Evolutionary conservation across 2,113 vertebrate genomes (phyloP).

Genomic region (Ibidorhyncha struthersii): DNA sequence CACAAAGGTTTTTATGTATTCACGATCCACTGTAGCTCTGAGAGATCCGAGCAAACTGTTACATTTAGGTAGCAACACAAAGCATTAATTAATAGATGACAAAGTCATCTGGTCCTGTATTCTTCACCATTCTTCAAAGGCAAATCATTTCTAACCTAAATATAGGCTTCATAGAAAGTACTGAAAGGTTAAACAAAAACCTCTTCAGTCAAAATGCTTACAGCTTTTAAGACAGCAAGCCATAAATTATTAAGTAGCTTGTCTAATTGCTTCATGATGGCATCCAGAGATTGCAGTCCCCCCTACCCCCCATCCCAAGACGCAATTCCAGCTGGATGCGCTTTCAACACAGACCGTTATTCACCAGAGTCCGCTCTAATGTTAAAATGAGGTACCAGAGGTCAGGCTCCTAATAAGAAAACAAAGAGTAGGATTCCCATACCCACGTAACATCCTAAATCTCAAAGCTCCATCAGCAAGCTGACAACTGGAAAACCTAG

Average conservation of each 20-base stretch:
- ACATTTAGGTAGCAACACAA: neutral
- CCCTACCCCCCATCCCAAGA: neutral
- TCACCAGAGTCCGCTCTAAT: neutral
- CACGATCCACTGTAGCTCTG: neutral
- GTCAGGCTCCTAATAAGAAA: conserved; percentile 48
- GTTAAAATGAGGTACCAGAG: conserved; percentile 49
- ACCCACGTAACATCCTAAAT: conserved; percentile 33
- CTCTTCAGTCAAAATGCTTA: neutral
- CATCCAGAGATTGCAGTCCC: conserved; percentile 5
- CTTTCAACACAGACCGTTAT: conserved; percentile 49
- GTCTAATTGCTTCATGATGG: conserved; percentile 62
- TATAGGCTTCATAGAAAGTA: neutral
- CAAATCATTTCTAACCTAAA: neutral
- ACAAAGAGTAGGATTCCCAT: conserved; percentile 48
- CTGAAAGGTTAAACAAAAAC: conserved; percentile 42
- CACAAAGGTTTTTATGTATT: neutral
- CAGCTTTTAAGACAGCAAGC: neutral
- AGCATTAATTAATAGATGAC: conserved; percentile 22
- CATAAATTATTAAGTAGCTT: conserved; percentile 64
- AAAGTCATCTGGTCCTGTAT: conserved; percentile 9
- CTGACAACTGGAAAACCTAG: conserved; percentile 20
- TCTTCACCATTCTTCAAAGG: neutral
- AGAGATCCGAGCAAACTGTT: neutral
- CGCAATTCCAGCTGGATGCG: conserved; percentile 56
- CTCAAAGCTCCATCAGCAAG: neutral